These are phyloP conservation scores for Rutpela maculata DNA, from an alignment of 2,888 invertebrate species.

Conservation along the genomic window DNA sequence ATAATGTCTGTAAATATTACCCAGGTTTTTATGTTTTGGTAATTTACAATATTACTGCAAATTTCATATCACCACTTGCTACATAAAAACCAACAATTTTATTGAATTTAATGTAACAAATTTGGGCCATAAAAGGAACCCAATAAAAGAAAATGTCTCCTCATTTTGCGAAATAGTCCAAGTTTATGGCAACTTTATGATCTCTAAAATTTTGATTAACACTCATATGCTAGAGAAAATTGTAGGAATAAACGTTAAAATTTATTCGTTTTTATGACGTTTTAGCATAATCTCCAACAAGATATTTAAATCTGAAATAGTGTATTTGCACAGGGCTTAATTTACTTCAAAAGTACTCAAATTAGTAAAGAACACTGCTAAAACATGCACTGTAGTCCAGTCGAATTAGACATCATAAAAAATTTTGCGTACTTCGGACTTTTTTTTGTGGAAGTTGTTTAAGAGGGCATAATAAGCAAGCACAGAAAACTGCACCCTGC, in stretches of 20 bases:
- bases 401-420: too few relatives aligned
- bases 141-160: conserved; percentile 48
- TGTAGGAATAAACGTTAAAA: conserved; percentile 33
- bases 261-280: conserved; percentile 19
- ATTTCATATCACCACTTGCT: background rate
- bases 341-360: too few relatives aligned
- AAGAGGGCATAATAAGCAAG: too few relatives aligned
- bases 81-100: conserved; percentile 31
- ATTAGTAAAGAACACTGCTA: too few relatives aligned
- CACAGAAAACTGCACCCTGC: too few relatives aligned
- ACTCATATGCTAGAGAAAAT: conserved; percentile 33
- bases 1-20: background rate
- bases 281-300: background rate
- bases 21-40: background rate
- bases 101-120: conserved; percentile 47
- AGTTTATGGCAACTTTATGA: conserved; percentile 44
- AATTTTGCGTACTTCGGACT: too few relatives aligned
- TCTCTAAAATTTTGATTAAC: conserved; percentile 52
- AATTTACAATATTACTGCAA: background rate
- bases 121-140: conserved; percentile 44
- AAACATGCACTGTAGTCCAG: too few relatives aligned
- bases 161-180: conserved; percentile 37
- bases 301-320: background rate
- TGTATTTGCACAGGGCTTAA: too few relatives aligned
- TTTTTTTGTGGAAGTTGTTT: too few relatives aligned